Evolutionary conservation across 2,888 invertebrate species (phyloP).

Genomic region (Brenthis hecate): DNA sequence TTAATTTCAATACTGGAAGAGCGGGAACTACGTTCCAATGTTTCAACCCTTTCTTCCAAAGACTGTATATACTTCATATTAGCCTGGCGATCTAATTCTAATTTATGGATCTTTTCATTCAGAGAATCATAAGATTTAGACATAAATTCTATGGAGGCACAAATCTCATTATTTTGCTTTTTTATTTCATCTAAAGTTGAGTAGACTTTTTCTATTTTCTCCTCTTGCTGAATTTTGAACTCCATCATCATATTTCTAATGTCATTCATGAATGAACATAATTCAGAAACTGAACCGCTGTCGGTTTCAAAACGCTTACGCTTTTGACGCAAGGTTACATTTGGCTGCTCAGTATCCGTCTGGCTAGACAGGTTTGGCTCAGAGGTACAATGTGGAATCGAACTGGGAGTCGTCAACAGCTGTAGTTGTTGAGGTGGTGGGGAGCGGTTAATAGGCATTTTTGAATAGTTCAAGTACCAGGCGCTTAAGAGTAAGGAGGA

Average conservation of each 20-base stretch:
- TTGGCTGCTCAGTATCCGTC: not conserved
- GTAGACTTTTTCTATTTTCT: not conserved
- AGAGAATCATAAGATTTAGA: not conserved
- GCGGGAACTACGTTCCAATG: too few relatives aligned
- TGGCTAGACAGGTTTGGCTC: not conserved
- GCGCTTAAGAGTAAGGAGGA: not conserved
- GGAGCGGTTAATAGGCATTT: slow-evolving; percentile 1
- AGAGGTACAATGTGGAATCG: not conserved
- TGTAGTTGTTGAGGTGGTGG: not conserved
- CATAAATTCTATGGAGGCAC: not conserved
- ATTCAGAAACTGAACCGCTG: not conserved
- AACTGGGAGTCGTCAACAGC: not conserved
- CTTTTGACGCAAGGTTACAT: not conserved
- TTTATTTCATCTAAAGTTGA: not conserved
- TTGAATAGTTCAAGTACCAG: not conserved
- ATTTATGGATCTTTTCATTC: not conserved
- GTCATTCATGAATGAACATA: not conserved
- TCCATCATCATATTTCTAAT: not conserved
- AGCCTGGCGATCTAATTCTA: not conserved
- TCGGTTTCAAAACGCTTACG: not conserved
- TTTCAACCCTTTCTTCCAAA: too few relatives aligned
- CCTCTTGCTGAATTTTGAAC: not conserved
- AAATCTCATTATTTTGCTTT: not conserved
- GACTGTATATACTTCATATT: not conserved
- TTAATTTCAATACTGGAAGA: too few relatives aligned